Percentiles rank a stretch among this genome's conserved stretches.
Evolutionary conservation across 1,140 invertebrate genomes (phyloP).

Genomic region (Eurosta solidaginis): DNA sequence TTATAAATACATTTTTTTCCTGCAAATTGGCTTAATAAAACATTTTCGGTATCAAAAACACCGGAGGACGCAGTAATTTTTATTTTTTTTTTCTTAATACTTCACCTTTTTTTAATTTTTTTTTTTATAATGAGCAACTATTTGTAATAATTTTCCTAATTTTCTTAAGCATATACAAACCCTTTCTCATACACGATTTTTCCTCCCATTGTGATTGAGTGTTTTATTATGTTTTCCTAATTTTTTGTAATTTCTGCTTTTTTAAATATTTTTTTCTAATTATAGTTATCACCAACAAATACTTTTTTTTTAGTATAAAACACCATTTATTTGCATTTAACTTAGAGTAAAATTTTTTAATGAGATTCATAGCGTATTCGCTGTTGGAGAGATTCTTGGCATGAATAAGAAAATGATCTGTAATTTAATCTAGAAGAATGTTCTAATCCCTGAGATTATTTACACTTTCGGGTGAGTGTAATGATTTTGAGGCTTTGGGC

Average conservation of each 20-base stretch:
- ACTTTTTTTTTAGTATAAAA: background rate
- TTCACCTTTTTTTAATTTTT: background rate
- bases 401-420: background rate
- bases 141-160: background rate
- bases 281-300: background rate
- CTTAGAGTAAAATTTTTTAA: slow-evolving; percentile 3
- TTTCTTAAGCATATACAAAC: background rate
- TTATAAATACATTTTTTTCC: background rate
- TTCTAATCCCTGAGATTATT: slow-evolving; percentile 15
- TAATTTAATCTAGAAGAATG: slow-evolving; percentile 10
- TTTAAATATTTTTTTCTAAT: background rate
- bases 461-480: background rate
- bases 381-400: background rate
- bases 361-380: background rate
- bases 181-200: background rate
- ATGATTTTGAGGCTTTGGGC: background rate
- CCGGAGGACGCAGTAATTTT: background rate
- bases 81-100: background rate
- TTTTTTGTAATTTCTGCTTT: background rate
- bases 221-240: background rate
- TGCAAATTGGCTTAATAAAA: background rate
- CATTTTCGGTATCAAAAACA: background rate
- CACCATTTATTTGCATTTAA: background rate
- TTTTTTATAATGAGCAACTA: background rate
- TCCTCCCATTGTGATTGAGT: too few relatives aligned